Base-by-base conservation (phyloP, 1,140 invertebrate genomes). In the Hypothenemus hampei region DNA sequence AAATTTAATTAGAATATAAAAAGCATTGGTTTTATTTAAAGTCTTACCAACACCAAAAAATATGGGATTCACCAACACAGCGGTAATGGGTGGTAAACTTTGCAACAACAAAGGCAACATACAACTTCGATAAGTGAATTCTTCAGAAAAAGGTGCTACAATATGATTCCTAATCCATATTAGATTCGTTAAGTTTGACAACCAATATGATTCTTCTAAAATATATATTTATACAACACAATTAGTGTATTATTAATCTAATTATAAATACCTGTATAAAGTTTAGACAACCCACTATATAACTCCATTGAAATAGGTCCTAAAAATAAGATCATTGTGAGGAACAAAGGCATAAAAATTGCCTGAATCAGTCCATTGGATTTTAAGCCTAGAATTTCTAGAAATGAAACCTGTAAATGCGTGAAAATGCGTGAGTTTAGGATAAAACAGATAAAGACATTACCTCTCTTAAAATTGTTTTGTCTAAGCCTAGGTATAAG, bases 101-200 rank as follows among this genome's bases (percentile, higher is more conserved):
- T 93, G 88, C 51, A 95, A 71, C 8, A 97, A 74, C 13, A 96
- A 70, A 19, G 93, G 91, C 68, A 97, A 75, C 89, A 97, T 96
- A 69, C 93, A 97, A 0, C 92, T 91, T 61, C 94, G 78, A 49
- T 65, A 71, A 3, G 91, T 91, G 75, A 93, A 93, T 72, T 97
- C 94, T 75, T 97, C 94, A 52, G 91, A 91, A 21, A 97, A 69
- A 8, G 93, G 94, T 8, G 93, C 93, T 60, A 96, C 87, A 24
- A 97, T 72, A 69, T 91, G 85, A 70, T 93, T 94, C 59, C 93
- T 79, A 61, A 93, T 77, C 90, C 91, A 95, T 15, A 89, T 81
- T 44, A 91, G 75, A 66, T 88, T 87, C 62, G 78, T 65, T 31
- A 64, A 39, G 36, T 58, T 63, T 1, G 58, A 56, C 8, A 57